Conservation (phyloP, 2,797 vertebrate genomes). For the Vespertilio murinus region DNA sequence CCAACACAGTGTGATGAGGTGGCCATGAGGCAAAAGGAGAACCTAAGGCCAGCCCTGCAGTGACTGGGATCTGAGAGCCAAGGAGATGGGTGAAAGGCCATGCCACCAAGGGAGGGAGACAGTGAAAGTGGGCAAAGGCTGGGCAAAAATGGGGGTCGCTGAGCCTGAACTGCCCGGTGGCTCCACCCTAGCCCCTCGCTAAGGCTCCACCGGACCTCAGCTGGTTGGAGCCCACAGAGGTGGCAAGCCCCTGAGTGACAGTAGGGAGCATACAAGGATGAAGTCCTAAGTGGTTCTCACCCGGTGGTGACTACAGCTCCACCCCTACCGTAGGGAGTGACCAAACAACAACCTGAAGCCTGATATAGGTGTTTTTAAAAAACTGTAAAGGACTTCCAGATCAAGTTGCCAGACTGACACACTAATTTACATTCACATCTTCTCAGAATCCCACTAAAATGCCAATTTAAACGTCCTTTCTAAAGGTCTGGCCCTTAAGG, state of each 20-base stretch:
- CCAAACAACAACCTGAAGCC: too few species aligned
- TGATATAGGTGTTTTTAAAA: not conserved
- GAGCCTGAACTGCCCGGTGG: accelerated
- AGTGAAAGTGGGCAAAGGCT: not conserved
- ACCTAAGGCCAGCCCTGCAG: too few species aligned
- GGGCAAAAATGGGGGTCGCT: not conserved
- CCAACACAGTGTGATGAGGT: not conserved
- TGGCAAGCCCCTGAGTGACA: not conserved
- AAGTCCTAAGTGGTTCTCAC: not conserved
- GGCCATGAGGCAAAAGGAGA: not conserved
- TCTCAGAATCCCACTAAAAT: slow-evolving; percentile 17
- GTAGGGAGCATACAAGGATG: too few species aligned
- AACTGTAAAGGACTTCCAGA: not conserved
- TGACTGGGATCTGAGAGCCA: not conserved
- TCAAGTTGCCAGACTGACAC: not conserved
- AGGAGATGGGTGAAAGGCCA: too few species aligned
- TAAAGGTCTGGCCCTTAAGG: not conserved
- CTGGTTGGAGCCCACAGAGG: accelerated
- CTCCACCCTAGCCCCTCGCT: accelerated
- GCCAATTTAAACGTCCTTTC: not conserved
- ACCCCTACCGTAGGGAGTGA: not conserved
- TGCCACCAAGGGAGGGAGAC: not conserved
- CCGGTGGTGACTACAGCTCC: accelerated
- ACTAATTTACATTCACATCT: not conserved
- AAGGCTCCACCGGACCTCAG: not conserved